Evolutionary conservation across 2,113 vertebrate species (phyloP).

Genomic region (Eubucco bourcierii): DNA sequence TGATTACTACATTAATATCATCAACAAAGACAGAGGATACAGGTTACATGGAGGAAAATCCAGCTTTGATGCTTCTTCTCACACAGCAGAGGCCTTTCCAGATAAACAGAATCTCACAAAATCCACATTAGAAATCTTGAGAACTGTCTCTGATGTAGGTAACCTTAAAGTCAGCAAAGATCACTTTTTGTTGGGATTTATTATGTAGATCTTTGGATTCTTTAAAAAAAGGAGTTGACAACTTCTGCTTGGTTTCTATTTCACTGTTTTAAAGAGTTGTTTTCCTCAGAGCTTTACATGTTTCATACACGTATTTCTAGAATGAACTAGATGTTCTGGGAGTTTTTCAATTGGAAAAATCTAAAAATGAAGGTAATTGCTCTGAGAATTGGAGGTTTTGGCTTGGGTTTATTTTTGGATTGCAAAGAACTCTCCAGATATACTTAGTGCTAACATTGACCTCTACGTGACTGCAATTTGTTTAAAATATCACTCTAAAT

Average conservation of each 20-base stretch:
- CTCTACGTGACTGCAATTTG: background rate
- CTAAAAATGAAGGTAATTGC: slow-evolving; percentile 29
- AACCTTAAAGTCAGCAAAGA: background rate
- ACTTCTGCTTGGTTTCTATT: background rate
- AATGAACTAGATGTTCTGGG: background rate
- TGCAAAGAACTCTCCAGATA: background rate
- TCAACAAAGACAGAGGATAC: background rate
- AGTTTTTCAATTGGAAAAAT: background rate
- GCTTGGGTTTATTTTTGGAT: background rate
- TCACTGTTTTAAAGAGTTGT: background rate
- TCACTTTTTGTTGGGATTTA: background rate
- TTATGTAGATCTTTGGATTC: background rate
- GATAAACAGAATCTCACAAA: background rate
- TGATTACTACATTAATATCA: background rate
- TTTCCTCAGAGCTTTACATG: background rate
- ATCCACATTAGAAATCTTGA: background rate
- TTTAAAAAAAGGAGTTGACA: background rate
- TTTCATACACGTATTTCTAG: background rate
- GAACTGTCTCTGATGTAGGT: background rate
- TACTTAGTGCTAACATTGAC: background rate
- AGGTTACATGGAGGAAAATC: background rate
- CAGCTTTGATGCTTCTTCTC: background rate
- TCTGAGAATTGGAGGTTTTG: background rate
- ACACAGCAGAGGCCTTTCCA: background rate
- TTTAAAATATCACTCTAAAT: slow-evolving; percentile 24